phyloP scores from a whole-genome alignment of 2,113 vertebrate genomes.

The Pseudorhombus dupliciocellatus region DNA sequence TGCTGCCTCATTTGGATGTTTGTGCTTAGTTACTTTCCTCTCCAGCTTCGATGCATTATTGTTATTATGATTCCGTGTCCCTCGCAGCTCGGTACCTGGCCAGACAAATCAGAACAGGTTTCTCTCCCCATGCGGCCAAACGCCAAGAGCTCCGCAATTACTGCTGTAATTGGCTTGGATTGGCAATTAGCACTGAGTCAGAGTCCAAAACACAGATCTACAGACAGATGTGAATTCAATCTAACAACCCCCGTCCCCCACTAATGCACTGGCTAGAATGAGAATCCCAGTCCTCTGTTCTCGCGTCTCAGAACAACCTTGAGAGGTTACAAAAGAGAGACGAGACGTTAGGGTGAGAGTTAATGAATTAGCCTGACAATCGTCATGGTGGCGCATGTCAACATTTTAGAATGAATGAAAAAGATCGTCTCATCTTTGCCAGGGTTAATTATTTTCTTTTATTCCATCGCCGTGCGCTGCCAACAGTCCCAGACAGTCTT shows the following conservation, averaged over 20 bases:
- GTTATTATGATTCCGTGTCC: neutral
- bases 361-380: neutral
- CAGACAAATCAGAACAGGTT: slow-evolving; percentile 36
- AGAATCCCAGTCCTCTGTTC: neutral
- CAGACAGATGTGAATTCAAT: slow-evolving; percentile 49
- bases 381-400: no score
- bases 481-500: slow-evolving; percentile 27
- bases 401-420: neutral
- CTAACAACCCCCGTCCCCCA: neutral
- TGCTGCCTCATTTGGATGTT: neutral
- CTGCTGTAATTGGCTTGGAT: slow-evolving; percentile 51
- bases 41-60: neutral
- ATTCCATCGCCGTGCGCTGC: slow-evolving; percentile 2
- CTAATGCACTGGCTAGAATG: slow-evolving; percentile 14
- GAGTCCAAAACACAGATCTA: slow-evolving; percentile 36
- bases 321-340: neutral
- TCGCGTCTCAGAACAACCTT: neutral
- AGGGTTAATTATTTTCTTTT: slow-evolving; percentile 7
- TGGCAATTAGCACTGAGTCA: slow-evolving; percentile 51
- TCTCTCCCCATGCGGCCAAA: slow-evolving; percentile 45
- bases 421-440: neutral
- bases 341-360: neutral
- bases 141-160: slow-evolving; percentile 52
- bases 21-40: neutral
- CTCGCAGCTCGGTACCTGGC: slow-evolving; percentile 32